Percentiles rank a stretch among this genome's conserved stretches.
phyloP scores from a whole-genome alignment of 53 echinoderm and acorn worm genomes.

The Henricia sp. region DNA sequence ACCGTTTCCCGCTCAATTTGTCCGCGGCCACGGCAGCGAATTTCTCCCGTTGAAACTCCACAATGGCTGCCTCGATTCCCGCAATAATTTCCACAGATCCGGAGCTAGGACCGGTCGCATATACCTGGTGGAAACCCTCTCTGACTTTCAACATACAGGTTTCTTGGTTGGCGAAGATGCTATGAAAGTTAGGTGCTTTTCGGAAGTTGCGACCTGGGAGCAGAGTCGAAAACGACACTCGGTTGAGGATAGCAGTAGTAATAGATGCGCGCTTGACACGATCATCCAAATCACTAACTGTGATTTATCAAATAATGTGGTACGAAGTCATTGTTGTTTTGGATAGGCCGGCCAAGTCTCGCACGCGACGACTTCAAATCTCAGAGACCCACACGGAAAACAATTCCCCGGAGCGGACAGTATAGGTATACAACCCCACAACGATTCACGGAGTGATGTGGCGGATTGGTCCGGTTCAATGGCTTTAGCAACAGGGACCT shows the following conservation, averaged over 20 bases:
- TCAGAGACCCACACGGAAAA: neutral
- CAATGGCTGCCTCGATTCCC: conserved; percentile 14
- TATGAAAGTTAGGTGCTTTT: neutral
- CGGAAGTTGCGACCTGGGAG: neutral
- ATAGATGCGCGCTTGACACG: neutral
- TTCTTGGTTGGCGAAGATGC: neutral
- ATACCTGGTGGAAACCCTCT: neutral
- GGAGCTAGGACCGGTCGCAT: conserved; percentile 21
- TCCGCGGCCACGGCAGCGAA: conserved; percentile 50
- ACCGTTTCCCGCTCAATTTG: conserved; percentile 45
- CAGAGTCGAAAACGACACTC: conserved; percentile 33
- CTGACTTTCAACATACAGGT: neutral
- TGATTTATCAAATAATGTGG: conserved; percentile 49
- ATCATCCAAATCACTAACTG: conserved; percentile 35
- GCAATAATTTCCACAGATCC: conserved; percentile 38
- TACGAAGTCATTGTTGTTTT: conserved; percentile 45
- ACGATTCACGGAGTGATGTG: conserved; percentile 23
- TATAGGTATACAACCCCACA: neutral
- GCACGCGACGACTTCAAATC: neutral
- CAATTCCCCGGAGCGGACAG: no score
- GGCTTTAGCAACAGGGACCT: conserved; percentile 24
- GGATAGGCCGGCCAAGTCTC: neutral
- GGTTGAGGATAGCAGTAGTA: neutral
- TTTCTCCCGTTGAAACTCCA: conserved; percentile 45
- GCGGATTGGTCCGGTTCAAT: neutral